phyloP scores from a whole-genome alignment of 2,888 invertebrate species.

The Drosophila percnosoma region DNA sequence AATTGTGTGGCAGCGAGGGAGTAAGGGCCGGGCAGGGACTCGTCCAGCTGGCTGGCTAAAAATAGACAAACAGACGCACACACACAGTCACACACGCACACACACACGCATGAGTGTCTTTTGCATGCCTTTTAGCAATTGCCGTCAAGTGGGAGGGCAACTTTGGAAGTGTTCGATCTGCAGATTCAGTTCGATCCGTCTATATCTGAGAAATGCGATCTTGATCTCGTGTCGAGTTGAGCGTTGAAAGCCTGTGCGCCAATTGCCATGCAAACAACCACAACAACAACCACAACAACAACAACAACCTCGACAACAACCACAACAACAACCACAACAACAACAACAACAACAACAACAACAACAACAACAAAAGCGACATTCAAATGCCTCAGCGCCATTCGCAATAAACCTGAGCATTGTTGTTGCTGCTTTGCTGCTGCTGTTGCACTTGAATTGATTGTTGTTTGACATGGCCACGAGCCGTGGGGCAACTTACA shows the following conservation, averaged over 20 bases:
- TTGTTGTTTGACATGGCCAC: constrained; percentile 64
- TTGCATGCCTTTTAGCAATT: constrained; percentile 12
- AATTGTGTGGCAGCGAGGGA: constrained; percentile 32
- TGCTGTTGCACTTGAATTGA: constrained; percentile 58
- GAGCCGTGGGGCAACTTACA: constrained; percentile 49
- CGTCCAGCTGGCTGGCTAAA: constrained; percentile 45
- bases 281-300: constrained; percentile 9
- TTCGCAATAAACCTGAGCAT: constrained; percentile 31
- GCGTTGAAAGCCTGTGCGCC: constrained; percentile 66
- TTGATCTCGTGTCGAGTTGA: constrained; percentile 37
- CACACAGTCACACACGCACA: neutral
- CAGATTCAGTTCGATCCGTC: constrained; percentile 35
- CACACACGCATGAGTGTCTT: neutral
- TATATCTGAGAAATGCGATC: constrained; percentile 58
- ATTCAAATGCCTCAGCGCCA: constrained; percentile 42
- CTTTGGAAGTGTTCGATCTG: constrained; percentile 35
- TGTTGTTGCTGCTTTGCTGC: constrained; percentile 14
- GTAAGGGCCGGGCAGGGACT: constrained; percentile 26
- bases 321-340: too few relatives aligned
- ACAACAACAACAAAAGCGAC: constrained; percentile 14
- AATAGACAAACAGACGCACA: constrained; percentile 18
- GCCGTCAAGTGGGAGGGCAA: constrained; percentile 18
- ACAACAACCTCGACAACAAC: neutral
- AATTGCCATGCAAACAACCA: constrained; percentile 16
- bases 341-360: constrained; percentile 10